Percentiles rank a stretch among this genome's conserved stretches.
Conservation (phyloP, 2,888 invertebrate genomes). For the Eudasyphora cyanicolor region DNA sequence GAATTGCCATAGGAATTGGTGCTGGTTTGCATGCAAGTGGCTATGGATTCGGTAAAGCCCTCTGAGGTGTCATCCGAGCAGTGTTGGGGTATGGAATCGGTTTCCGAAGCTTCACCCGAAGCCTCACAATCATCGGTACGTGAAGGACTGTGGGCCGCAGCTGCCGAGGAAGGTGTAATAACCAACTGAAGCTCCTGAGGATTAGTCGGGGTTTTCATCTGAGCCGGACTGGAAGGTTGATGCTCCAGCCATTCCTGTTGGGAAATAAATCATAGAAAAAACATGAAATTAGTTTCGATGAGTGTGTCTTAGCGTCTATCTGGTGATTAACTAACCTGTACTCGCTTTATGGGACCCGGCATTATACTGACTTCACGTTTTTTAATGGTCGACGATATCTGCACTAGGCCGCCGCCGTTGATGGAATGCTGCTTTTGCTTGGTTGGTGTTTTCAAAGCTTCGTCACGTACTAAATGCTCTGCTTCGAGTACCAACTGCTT, state of each 20-base stretch:
- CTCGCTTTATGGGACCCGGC: slow-evolving; percentile 79
- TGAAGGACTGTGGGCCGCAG: slow-evolving; percentile 39
- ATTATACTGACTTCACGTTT: slow-evolving; percentile 77
- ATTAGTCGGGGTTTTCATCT: slow-evolving; percentile 63
- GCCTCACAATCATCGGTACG: slow-evolving; percentile 86
- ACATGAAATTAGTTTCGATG: not conserved
- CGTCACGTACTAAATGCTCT: slow-evolving; percentile 87
- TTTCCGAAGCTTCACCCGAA: slow-evolving; percentile 90
- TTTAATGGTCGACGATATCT: slow-evolving; percentile 78
- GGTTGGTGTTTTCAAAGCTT: slow-evolving; percentile 78
- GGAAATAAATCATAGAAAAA: not conserved
- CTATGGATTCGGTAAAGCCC: slow-evolving; percentile 88
- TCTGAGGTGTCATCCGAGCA: slow-evolving; percentile 88
- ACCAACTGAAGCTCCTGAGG: slow-evolving; percentile 23
- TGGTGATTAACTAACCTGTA: slow-evolving; percentile 74
- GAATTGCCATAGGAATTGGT: slow-evolving; percentile 81
- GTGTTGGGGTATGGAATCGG: slow-evolving; percentile 81
- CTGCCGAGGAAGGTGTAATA: not conserved
- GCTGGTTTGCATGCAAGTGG: slow-evolving; percentile 83
- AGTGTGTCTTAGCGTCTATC: not conserved
- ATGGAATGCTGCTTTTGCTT: slow-evolving; percentile 74
- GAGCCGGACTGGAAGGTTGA: slow-evolving; percentile 74
- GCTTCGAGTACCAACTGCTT: slow-evolving; percentile 89
- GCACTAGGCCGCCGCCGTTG: slow-evolving; percentile 70
- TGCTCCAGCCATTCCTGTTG: slow-evolving; percentile 79